Base-by-base conservation (phyloP, 2,797 vertebrate species). In the Sphenopsis melanotis region DNA sequence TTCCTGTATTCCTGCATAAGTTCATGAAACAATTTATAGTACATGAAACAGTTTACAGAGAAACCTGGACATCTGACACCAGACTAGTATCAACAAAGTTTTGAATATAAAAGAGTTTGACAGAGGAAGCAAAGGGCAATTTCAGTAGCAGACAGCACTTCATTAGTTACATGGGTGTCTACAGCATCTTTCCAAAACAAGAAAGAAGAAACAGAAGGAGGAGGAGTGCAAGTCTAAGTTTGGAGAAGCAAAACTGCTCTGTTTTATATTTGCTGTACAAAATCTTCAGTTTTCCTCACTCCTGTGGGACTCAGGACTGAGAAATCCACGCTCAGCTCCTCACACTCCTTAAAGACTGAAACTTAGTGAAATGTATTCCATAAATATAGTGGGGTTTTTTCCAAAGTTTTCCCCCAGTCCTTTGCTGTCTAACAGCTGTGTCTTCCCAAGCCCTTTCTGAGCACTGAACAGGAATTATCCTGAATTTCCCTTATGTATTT, bases 361-460 rank as follows among this genome's bases (percentile, higher is more conserved):
- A 87, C 11, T 32, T 27, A 19, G 37, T 22, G 27, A 69, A 59
- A 81, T 15, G 1, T 52, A 18, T 74, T 71, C 19, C 29, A 15
- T 44, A 66, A 78, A 39, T 27, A 32, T 0, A 41, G 2, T 9
- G 5, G 23, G 3, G 0, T 2, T 29, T 49, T 49, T 65, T 7
- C 0, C 23, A 10, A 63, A 8, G 2, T 24, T 79, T 92, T 17
- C 4, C 6, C 16, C 34, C 12, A 44, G 29, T 27, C n/a, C 34
- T 72, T 37, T 52, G 11, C 15, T 29, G 5, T 15, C 8, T 21
- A 32, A 19, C 4, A 63, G 3, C 3, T 63, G 10, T 20, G 10
- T 30, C 21, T 63, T 78, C 50, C 29, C 4, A 8, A 30, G 30
- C 34, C 11, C 26, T 55, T 88, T 57, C 53, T 56, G 39, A 78